Conservation (phyloP, 2,113 vertebrate genomes). For the Phrynosoma platyrhinos region DNA sequence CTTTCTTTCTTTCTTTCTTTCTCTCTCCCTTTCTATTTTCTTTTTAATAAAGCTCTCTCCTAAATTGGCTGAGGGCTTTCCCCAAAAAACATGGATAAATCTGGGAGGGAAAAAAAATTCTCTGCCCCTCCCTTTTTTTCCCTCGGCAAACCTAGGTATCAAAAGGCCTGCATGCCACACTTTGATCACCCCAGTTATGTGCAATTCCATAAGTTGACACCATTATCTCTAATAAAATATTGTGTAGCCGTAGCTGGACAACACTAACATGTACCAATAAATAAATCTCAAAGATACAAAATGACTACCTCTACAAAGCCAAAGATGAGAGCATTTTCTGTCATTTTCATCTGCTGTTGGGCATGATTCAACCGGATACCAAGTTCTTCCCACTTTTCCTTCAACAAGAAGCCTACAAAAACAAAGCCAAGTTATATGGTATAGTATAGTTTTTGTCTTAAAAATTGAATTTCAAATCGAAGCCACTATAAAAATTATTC, state of each 20-base stretch:
- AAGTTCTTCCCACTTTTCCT: constrained; percentile 91
- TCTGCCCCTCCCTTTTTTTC: too few species aligned
- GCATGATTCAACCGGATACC: constrained; percentile 89
- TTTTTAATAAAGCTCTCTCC: too few species aligned
- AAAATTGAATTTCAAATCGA: background rate
- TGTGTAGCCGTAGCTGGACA: background rate
- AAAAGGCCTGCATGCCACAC: background rate
- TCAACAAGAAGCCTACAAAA: constrained; percentile 83
- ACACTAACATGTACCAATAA: background rate
- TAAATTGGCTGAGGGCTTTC: too few species aligned
- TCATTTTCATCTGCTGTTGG: constrained; percentile 93
- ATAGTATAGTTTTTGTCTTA: background rate
- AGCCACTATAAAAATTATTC: background rate
- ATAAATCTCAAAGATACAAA: constrained; percentile 32
- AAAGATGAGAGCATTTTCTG: constrained; percentile 91
- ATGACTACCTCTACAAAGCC: constrained; percentile 94
- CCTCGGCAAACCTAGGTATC: too few species aligned
- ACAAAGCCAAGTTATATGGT: background rate
- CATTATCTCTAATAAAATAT: constrained; percentile 1
- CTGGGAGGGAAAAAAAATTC: too few species aligned
- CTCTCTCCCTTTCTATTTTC: too few species aligned
- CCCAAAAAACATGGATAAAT: too few species aligned
- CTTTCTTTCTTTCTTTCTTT: too few species aligned
- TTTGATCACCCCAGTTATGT: background rate
- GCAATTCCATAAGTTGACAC: constrained; percentile 28